Evolutionary conservation across 2,113 vertebrate species (phyloP), one percentile per base, ranked within the genome.

Genomic region (Pomatorhinus ruficollis): DNA sequence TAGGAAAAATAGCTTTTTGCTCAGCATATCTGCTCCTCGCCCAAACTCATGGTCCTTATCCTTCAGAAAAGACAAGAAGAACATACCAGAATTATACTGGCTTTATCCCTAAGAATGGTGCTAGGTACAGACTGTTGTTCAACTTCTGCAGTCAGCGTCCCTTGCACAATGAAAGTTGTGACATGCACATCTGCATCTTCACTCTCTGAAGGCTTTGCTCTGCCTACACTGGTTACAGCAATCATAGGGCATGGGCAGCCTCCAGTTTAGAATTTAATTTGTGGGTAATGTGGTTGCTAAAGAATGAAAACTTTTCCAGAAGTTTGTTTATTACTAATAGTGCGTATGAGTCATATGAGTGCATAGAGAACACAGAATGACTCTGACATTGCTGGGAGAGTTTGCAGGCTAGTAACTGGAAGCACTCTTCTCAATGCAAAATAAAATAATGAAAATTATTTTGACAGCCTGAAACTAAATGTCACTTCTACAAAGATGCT

Each of bases 301-400:
- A 37, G 45, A 79, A 79, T 21, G 25, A 49, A 74, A 81, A 87
- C n/a, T 91, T 87, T 53, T 76, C 79, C 19, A 57, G 17, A 87
- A 85, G 9, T 82, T 88, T 83, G n/a, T 72, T 87, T 83, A 24
- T 91, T 91, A 28, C 40, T 93, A 39, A 65, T 59, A 50, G 35
- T 54, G 61, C 44, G 18, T 54, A 40, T 88, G 95, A 93, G 89
- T 97, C 91, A 93, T n/a, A n/a, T n/a, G n/a, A n/a, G n/a, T n/a
- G n/a, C n/a, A n/a, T 1, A 8, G 69, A 80, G 70, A 89, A 50
- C 49, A 71, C 8, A 0, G 35, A 63, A 24, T 57, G 44, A 89
- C 52, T 86, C 85, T 52, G 78, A 76, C 70, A 52, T 69, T 5
- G 6, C 54, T 72, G 45, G 61, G 57, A 84, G 83, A 85, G 57